Evolutionary conservation across 2,113 vertebrate genomes (phyloP).

Genomic region (Actinemys pallida): DNA sequence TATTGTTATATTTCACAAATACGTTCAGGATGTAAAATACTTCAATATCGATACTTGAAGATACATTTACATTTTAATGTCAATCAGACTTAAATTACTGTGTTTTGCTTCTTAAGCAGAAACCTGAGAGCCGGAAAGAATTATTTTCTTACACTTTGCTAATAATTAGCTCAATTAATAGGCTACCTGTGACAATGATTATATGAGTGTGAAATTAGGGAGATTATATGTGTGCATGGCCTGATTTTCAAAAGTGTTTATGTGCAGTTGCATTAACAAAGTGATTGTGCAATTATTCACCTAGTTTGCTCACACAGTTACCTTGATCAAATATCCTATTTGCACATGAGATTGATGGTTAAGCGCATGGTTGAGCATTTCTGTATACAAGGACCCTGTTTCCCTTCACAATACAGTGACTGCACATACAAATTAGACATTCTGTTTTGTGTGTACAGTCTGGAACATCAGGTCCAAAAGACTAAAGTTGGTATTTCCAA

Average conservation of each 20-base stretch:
- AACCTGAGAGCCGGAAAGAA: not conserved
- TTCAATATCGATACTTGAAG: not conserved
- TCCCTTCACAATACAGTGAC: not conserved
- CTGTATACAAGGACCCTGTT: fast-evolving
- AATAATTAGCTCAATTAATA: not conserved
- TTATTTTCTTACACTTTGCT: not conserved
- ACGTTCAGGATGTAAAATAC: fast-evolving
- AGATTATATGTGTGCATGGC: not conserved
- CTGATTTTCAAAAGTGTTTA: not conserved
- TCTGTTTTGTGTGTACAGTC: not conserved
- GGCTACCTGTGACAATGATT: not conserved
- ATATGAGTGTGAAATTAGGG: not conserved
- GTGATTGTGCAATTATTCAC: not conserved
- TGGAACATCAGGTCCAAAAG: not conserved
- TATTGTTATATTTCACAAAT: not conserved
- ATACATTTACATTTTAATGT: not conserved
- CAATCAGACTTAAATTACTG: not conserved
- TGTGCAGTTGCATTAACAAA: not conserved
- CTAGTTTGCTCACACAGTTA: not conserved
- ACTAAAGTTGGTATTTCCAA: not conserved
- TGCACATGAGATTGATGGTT: not conserved
- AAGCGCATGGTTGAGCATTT: not conserved
- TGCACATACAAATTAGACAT: not conserved
- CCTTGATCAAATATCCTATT: not conserved
- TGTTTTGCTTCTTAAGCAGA: not conserved